Evolutionary conservation across 1,140 invertebrate genomes (phyloP).

Genomic region (Planococcus citri): DNA sequence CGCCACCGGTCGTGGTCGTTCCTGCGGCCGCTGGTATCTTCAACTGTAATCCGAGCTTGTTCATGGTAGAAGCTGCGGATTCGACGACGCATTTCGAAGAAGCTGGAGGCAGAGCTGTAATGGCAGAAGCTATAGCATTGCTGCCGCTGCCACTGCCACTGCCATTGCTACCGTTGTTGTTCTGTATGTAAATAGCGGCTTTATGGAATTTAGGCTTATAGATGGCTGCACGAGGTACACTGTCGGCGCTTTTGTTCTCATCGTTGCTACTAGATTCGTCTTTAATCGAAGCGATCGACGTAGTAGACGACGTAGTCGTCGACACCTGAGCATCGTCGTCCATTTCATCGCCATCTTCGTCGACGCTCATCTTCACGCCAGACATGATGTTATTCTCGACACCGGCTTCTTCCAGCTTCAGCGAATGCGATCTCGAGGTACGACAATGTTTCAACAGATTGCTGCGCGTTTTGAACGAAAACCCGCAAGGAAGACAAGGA

Average conservation of each 20-base stretch:
- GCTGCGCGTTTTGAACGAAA: constrained; percentile 88
- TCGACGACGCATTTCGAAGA: neutral
- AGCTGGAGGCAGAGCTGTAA: neutral
- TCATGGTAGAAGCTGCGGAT: neutral
- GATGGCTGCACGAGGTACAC: constrained; percentile 32
- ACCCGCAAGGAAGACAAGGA: constrained; percentile 75
- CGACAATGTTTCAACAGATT: constrained; percentile 85
- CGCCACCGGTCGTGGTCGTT: constrained; percentile 10
- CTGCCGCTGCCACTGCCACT: neutral
- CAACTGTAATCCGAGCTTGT: neutral
- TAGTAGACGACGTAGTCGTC: neutral
- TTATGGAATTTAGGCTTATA: constrained; percentile 72
- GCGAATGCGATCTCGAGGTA: constrained; percentile 61
- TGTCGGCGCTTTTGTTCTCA: neutral
- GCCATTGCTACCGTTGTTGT: neutral
- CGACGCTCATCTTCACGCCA: neutral
- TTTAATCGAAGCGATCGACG: neutral
- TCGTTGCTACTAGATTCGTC: neutral
- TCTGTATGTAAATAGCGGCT: constrained; percentile 39
- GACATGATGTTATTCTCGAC: constrained; percentile 11
- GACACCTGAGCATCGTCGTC: neutral
- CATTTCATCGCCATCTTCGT: neutral
- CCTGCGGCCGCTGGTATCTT: neutral
- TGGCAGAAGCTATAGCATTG: neutral
- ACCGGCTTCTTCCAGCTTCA: constrained; percentile 43